Percentiles rank a stretch among this genome's conserved stretches.
Conservation (phyloP, 2,113 vertebrate species). For the Petromus typicus region DNA sequence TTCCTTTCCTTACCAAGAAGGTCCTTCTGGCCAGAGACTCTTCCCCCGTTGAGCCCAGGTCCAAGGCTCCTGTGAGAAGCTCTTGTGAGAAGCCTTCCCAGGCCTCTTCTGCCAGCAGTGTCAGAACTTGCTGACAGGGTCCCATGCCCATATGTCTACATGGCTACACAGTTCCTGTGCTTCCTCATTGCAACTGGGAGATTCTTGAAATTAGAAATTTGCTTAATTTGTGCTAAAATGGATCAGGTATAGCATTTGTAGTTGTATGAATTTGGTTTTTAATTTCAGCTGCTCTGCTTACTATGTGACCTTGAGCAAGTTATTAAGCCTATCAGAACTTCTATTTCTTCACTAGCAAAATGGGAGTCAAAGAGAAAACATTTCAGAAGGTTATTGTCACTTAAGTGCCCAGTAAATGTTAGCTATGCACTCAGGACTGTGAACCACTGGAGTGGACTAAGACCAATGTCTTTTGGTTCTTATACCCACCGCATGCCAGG, state of each 20-base stretch:
- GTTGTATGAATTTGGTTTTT: slow-evolving; percentile 30
- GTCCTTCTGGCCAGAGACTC: not conserved
- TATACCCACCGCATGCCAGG: not conserved
- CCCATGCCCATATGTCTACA: not conserved
- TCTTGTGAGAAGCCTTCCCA: not conserved
- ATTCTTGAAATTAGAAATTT: slow-evolving; percentile 3
- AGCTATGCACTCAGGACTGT: no score
- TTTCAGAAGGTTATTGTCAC: not conserved
- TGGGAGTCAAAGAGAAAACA: not conserved
- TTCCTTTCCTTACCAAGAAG: not conserved
- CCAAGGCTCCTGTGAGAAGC: not conserved
- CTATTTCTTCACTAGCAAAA: not conserved
- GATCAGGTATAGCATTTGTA: not conserved
- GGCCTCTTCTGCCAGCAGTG: no score
- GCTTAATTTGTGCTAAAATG: not conserved
- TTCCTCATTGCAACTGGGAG: not conserved
- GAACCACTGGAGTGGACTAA: not conserved
- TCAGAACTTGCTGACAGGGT: not conserved
- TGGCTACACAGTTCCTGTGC: not conserved
- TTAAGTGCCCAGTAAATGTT: not conserved
- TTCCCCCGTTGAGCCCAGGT: not conserved
- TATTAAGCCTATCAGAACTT: not conserved
- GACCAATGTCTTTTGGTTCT: not conserved
- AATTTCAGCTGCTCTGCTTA: not conserved
- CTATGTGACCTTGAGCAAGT: not conserved